Base-by-base conservation (phyloP, 2,113 vertebrate genomes). In the Leptocoma aspasia region DNA sequence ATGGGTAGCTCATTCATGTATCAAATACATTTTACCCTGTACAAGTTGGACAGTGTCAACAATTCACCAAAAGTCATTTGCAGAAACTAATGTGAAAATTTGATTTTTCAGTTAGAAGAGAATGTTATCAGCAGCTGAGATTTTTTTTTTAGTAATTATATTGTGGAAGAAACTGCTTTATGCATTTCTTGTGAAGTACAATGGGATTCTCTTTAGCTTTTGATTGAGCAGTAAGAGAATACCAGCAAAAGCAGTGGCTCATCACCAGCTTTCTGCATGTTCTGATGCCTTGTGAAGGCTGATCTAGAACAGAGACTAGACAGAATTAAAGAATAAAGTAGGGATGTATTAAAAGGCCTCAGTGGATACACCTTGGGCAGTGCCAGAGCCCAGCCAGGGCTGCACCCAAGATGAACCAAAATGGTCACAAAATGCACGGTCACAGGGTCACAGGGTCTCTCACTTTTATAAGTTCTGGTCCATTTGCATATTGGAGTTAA, bases 381-480 rank as follows among this genome's bases (percentile, higher is more conserved):
- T 7, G 13, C 35, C 27, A 37, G 57, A 37, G 35, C 57, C 35
- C 57, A 60, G 16, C 35, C 35, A 60, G 15, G 35, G 15, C 57
- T 26, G 4, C 10, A 17, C 23, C 57, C 23, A 4, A 59, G 35
- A 7, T 60, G 57, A 37, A 37, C 57, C 11, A 37, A 9, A 60
- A 37, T 37, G 57, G 57, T 17, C 57, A 60, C 35, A 37, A 60
- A 60, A 27, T 27, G 24, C 7, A 37, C 2, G 1, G 6, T 1
- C 1, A 1, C n/a, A n/a, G n/a, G n/a, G 10, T 26, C 23, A 12
- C 0, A 1, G 23, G 22, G n/a, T 12, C 5, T 60, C 56, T 5
- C 27, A 30, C 15, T 35, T 35, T 35, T 17, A 18, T 8, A 27
- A 27, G 4, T 26, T 60, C 57, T 37, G 24, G 3, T 60, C 11